phyloP scores from a whole-genome alignment of 2,888 invertebrate species.

The Drosophila kokeensis region DNA sequence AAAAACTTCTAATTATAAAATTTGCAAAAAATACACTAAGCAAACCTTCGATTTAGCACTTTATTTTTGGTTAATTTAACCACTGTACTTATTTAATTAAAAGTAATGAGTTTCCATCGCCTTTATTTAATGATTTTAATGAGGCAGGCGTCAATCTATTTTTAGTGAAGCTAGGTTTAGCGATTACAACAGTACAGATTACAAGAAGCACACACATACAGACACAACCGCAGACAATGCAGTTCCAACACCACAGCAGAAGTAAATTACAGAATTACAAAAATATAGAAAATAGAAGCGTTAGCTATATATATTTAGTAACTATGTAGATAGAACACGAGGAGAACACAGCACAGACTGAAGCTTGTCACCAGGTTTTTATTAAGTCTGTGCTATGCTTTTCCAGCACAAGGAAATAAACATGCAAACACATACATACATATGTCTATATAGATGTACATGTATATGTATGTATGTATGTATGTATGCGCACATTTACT shows the following conservation, averaged over 20 bases:
- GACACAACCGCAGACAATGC: slow-evolving; percentile 54
- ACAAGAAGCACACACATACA: slow-evolving; percentile 15
- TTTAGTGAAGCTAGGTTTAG: slow-evolving; percentile 31
- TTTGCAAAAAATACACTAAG: neutral
- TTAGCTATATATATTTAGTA: slow-evolving; percentile 15
- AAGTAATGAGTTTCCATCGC: neutral
- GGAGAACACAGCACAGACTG: slow-evolving; percentile 71
- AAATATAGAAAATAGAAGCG: neutral
- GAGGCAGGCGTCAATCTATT: slow-evolving; percentile 41
- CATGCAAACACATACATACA: slow-evolving; percentile 2
- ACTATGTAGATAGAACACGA: slow-evolving; percentile 44
- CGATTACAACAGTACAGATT: slow-evolving; percentile 37
- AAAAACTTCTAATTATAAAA: neutral
- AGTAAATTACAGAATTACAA: slow-evolving; percentile 28
- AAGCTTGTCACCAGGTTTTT: slow-evolving; percentile 35
- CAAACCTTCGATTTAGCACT: neutral
- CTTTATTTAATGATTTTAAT: neutral
- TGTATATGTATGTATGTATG: slow-evolving; percentile 2
- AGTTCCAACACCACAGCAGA: slow-evolving; percentile 74
- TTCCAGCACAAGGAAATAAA: slow-evolving; percentile 28
- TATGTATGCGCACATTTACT: slow-evolving; percentile 23
- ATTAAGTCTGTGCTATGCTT: slow-evolving; percentile 51
- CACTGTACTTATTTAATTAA: neutral
- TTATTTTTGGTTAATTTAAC: neutral
- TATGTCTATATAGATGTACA: neutral